A percentile compares a stretch with the other conserved stretches of the same genome.
phyloP scores from a whole-genome alignment of 2,797 vertebrate species.

The Micromesistius poutassou region DNA sequence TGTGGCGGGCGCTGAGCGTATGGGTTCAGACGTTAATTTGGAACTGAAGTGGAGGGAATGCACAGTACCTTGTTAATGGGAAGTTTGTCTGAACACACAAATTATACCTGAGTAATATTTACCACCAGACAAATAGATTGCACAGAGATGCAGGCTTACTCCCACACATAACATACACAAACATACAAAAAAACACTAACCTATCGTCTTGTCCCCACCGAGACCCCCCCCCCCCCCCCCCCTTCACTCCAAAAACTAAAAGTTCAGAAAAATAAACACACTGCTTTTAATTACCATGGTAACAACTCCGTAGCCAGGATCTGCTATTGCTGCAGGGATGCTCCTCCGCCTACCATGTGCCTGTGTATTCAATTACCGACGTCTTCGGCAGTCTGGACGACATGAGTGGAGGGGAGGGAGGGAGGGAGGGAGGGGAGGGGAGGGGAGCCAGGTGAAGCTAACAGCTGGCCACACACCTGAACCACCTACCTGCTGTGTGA shows the following conservation, averaged over 20 bases:
- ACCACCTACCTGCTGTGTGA: conserved; percentile 25
- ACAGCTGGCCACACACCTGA: conserved; percentile 42
- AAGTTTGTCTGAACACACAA: no score
- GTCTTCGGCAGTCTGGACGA: background rate
- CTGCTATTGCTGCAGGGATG: background rate
- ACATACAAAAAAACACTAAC: no score
- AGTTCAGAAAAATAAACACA: background rate
- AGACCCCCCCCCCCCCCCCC: no score
- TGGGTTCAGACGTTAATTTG: no score
- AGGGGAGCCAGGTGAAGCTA: conserved; percentile 38
- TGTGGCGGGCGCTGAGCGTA: no score
- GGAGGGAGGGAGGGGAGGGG: conserved; percentile 23
- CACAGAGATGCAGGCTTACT: no score
- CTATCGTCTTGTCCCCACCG: no score
- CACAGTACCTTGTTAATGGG: no score
- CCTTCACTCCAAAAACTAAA: background rate
- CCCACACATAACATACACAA: background rate
- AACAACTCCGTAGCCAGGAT: background rate
- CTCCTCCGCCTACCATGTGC: background rate
- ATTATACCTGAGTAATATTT: no score
- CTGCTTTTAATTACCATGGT: background rate
- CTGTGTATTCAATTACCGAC: background rate
- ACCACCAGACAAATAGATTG: no score
- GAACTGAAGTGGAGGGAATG: no score
- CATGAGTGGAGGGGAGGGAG: background rate